Conservation (phyloP, 92 coral and sea anemone species). For the Scolanthus callimorphus region DNA sequence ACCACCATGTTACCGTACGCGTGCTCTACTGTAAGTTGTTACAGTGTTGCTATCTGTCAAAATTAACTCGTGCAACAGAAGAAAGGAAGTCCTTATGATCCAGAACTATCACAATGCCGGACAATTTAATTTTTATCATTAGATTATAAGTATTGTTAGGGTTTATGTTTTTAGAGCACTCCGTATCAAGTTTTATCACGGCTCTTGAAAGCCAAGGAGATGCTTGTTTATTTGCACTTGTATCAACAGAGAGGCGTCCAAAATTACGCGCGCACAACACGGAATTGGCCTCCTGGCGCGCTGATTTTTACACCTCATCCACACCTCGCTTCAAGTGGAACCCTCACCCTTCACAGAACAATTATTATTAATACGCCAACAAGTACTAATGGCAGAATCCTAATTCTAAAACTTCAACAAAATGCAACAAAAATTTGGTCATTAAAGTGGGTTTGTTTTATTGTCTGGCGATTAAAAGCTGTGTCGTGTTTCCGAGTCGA, state of each 20-base stretch:
- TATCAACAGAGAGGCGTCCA: constrained; percentile 28
- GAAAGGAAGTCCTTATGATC: neutral
- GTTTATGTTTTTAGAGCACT: neutral
- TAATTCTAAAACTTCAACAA: too few species aligned
- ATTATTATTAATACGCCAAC: too few species aligned
- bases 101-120: neutral
- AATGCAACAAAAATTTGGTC: too few species aligned
- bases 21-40: too few species aligned
- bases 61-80: too few species aligned
- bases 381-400: too few species aligned
- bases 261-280: neutral
- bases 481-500: constrained; percentile 22
- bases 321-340: too few species aligned
- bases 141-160: neutral
- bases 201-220: constrained; percentile 6
- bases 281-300: too few species aligned
- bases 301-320: too few species aligned
- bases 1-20: neutral
- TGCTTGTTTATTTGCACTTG: constrained; percentile 32
- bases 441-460: constrained; percentile 12
- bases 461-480: constrained; percentile 29
- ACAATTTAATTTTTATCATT: neutral
- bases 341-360: too few species aligned
- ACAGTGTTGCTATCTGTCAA: too few species aligned
- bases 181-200: constrained; percentile 1